Conservation (phyloP, 2,888 invertebrate species). For the Zhuqinia jingwanae region DNA sequence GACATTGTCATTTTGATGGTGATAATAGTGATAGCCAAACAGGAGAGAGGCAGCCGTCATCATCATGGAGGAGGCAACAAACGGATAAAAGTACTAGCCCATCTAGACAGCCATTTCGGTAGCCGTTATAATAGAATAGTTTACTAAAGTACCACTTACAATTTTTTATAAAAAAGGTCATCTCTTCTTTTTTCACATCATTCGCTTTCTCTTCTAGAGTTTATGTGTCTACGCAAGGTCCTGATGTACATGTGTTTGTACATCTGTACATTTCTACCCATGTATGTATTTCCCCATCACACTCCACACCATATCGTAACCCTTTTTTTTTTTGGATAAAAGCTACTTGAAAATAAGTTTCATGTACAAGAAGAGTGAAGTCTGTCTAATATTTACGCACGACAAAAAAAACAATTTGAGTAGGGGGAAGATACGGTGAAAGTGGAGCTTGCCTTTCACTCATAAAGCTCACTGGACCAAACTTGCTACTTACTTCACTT, state of each 20-base stretch:
- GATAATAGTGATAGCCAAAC: not conserved
- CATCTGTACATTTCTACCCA: no score
- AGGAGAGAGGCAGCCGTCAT: not conserved
- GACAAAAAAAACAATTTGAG: slow-evolving; percentile 7
- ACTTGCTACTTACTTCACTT: slow-evolving; percentile 5
- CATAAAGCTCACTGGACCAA: slow-evolving; percentile 27
- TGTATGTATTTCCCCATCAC: no score
- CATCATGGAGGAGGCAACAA: not conserved
- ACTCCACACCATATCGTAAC: not conserved
- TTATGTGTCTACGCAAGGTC: not conserved
- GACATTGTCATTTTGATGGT: slow-evolving; percentile 4
- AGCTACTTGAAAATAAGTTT: not conserved
- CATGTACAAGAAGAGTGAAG: not conserved
- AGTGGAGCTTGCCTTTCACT: slow-evolving; percentile 9
- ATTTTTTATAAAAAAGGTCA: slow-evolving; percentile 62
- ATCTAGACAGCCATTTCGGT: slow-evolving; percentile 24
- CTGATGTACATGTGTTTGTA: not conserved
- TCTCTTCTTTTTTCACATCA: slow-evolving; percentile 24
- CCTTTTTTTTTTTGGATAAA: not conserved
- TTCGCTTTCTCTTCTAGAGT: not conserved
- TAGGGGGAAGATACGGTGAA: slow-evolving; percentile 16
- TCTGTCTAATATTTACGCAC: slow-evolving; percentile 7
- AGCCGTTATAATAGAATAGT: slow-evolving; percentile 47
- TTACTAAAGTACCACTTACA: slow-evolving; percentile 58
- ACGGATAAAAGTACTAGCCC: not conserved